A percentile compares a stretch with the other conserved stretches of the same genome.
These are phyloP conservation scores for Micromussa lordhowensis DNA, from an alignment of 92 coral and sea anemone species.

Conservation along the genomic window DNA sequence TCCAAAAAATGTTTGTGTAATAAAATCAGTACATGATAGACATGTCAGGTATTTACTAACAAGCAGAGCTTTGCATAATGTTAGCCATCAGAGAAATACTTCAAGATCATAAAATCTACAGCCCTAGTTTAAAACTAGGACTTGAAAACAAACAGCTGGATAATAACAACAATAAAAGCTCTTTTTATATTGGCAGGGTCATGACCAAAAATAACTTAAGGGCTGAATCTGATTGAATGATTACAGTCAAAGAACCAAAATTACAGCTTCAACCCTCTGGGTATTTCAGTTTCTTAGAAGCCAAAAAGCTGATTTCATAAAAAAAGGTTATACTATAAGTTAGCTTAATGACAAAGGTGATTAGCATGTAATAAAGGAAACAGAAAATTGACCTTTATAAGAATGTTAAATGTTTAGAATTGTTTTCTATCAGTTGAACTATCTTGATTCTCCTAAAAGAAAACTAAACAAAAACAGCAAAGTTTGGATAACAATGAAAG, in stretches of 20 bases:
- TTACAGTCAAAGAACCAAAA: not conserved
- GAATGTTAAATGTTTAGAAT: not conserved
- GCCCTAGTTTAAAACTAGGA: not conserved
- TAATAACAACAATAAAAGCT: not conserved
- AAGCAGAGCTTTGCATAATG: not conserved
- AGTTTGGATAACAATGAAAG: conserved; percentile 18
- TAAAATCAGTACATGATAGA: not conserved
- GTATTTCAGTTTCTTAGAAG: not conserved
- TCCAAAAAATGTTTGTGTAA: not conserved
- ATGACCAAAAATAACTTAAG: not conserved
- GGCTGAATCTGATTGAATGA: not conserved
- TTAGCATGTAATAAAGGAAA: conserved; percentile 2
- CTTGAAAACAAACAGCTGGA: not conserved
- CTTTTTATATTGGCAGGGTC: not conserved
- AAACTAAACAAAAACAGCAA: conserved; percentile 16
- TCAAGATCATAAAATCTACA: not conserved
- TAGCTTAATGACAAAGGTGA: not conserved
- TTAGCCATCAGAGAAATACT: not conserved
- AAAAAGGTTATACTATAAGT: not conserved
- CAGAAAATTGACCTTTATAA: not conserved
- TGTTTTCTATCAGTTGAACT: conserved; percentile 4
- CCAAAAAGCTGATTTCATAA: not conserved
- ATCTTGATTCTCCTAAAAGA: not conserved
- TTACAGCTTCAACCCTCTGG: not conserved
- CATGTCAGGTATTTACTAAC: not conserved